Percentiles rank a stretch among this genome's conserved stretches.
These are phyloP conservation scores for Pipistrellus kuhlii DNA, from an alignment of 2,797 vertebrate species.

Conservation along the genomic window DNA sequence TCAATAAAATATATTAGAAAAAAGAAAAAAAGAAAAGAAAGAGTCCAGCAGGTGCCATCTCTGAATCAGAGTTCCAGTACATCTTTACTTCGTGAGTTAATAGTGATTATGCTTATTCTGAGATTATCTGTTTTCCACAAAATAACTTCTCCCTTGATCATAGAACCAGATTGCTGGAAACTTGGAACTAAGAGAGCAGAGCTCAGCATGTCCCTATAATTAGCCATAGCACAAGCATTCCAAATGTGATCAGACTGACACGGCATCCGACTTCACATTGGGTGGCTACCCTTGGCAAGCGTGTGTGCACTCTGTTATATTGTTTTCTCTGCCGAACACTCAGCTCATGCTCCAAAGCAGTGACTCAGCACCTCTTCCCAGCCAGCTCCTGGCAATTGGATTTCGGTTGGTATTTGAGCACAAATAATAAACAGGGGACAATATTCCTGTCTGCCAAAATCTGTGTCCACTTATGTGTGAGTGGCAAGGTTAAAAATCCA, in stretches of 20 bases:
- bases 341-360: background rate
- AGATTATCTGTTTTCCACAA: background rate
- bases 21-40: too few species aligned
- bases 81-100: background rate
- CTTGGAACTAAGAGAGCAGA: constrained; percentile 1
- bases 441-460: background rate
- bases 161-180: background rate
- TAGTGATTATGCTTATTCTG: background rate
- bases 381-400: background rate
- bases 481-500: background rate
- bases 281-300: constrained; percentile 23
- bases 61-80: background rate
- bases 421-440: background rate
- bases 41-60: background rate
- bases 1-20: too few species aligned
- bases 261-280: background rate
- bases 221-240: background rate
- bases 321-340: constrained; percentile 30
- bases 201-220: constrained; percentile 6
- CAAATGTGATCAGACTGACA: constrained; percentile 1
- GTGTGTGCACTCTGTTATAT: background rate
- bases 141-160: background rate
- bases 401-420: constrained; percentile 33
- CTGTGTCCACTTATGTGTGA: background rate
- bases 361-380: background rate